Evolutionary conservation across 2,797 vertebrate species (phyloP).

Genomic region (Microchirus variegatus): DNA sequence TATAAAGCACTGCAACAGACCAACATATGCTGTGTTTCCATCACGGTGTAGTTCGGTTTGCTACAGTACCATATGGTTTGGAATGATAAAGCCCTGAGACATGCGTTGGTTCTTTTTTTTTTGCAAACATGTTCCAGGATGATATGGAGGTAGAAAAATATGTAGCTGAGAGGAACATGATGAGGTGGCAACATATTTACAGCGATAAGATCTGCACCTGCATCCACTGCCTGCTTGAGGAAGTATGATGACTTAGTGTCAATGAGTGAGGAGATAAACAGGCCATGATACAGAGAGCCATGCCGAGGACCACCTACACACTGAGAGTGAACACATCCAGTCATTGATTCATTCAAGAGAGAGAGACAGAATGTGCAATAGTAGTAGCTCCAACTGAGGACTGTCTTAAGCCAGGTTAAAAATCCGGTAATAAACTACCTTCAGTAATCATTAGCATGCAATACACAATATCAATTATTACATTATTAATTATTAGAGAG

Average conservation of each 20-base stretch:
- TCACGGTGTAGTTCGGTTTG: no score
- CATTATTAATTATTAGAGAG: no score
- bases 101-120: not conserved
- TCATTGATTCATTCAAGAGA: not conserved
- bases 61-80: no score
- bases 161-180: not conserved
- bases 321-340: constrained; percentile 1
- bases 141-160: not conserved
- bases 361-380: not conserved
- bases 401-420: not conserved
- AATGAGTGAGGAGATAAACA: constrained; percentile 16
- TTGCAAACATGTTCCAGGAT: constrained; percentile 5
- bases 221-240: constrained; percentile 10
- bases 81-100: no score
- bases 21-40: no score
- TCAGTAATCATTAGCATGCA: no score
- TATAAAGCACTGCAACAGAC: no score
- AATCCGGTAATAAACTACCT: not conserved
- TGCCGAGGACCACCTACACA: constrained; percentile 9
- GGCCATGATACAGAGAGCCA: constrained; percentile 1
- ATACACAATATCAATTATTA: no score
- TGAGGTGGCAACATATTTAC: not conserved
- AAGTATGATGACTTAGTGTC: constrained; percentile 1
- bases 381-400: not conserved
- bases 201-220: not conserved